A percentile compares a stretch with the other conserved stretches of the same genome.
phyloP scores from a whole-genome alignment of 2,888 invertebrate species.

The Halictus quadricinctus region DNA sequence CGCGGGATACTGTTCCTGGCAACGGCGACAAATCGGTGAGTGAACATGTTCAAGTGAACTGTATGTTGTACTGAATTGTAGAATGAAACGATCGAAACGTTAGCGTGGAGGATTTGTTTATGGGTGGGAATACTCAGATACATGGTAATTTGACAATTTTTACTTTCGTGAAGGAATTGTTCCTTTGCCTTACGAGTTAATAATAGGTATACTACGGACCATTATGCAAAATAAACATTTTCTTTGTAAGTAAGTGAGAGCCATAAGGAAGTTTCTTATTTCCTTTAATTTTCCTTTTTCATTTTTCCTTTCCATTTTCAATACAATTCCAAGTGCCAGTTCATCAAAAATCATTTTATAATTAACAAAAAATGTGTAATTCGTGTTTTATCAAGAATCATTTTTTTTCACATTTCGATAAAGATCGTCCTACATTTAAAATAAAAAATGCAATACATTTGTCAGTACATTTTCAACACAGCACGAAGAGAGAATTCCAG shows the following conservation, averaged over 20 bases:
- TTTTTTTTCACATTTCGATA: background rate
- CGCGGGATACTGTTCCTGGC: conserved; percentile 45
- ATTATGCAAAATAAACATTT: background rate
- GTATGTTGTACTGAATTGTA: background rate
- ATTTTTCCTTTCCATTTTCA: too few species aligned
- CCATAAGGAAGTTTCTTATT: too few species aligned
- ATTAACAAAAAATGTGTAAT: too few species aligned
- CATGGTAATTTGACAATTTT: background rate
- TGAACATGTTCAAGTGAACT: background rate
- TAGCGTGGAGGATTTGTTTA: background rate
- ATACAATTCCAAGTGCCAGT: too few species aligned
- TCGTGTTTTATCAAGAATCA: background rate
- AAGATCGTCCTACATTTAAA: background rate
- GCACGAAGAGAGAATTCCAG: too few species aligned
- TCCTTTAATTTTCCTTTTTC: too few species aligned
- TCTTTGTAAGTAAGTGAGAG: too few species aligned
- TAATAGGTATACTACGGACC: background rate
- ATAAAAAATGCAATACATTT: background rate
- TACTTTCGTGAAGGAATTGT: background rate
- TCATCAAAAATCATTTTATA: too few species aligned
- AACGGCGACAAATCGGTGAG: conserved; percentile 60
- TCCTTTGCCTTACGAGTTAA: background rate
- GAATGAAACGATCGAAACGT: background rate
- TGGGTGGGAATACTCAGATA: background rate
- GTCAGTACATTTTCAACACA: background rate